Evolutionary conservation across 1,140 invertebrate genomes (phyloP), one percentile per base, ranked within the genome.

Genomic region (Neuroterus valhalla): DNA sequence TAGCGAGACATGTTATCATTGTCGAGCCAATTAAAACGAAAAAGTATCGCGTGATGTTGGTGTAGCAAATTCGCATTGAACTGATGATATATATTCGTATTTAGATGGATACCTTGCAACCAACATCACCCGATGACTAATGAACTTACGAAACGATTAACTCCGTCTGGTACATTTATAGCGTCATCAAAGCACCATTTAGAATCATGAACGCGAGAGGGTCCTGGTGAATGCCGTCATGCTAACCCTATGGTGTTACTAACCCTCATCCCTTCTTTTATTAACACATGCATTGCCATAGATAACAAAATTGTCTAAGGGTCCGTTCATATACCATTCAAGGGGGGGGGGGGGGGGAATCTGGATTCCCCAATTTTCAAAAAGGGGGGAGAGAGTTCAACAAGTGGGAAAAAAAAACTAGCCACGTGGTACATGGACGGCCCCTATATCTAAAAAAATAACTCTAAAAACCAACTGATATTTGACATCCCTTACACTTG

Each of bases 141-240:
- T 70, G 70, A 66, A 77, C 72, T 74, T 15, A 46, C 2, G 55
- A 46, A 70, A 75, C 77, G 76, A 86, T 85, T 84, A 83, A 80
- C 78, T 80, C 70, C 79, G 77, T 82, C 77, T 80, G 81, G 46
- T 67, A 55, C 38, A 66, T 73, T 73, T 67, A 55, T 66, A 67
- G 73, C 79, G 84, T 85, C 86, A 86, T 86, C 75, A 71, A 77
- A 74, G 74, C 26, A 74, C 71, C 84, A 81, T 87, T 83, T 81
- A 68, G 62, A 82, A 72, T 81, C 62, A 50, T 80, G 76, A 79
- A 79, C 66, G 45, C 52, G 67, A 17, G 72, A 77, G 76, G 79
- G 77, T 79, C 79, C 73, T 79, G 69, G 73, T 76, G 83, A 79
- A 78, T 78, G 79, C 55, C 73, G 73, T 78, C 74, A 73, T 78